Percentiles rank a stretch among this genome's conserved stretches.
Evolutionary conservation across 1,140 invertebrate species (phyloP).

Genomic region (Hydropsyche tenuis): DNA sequence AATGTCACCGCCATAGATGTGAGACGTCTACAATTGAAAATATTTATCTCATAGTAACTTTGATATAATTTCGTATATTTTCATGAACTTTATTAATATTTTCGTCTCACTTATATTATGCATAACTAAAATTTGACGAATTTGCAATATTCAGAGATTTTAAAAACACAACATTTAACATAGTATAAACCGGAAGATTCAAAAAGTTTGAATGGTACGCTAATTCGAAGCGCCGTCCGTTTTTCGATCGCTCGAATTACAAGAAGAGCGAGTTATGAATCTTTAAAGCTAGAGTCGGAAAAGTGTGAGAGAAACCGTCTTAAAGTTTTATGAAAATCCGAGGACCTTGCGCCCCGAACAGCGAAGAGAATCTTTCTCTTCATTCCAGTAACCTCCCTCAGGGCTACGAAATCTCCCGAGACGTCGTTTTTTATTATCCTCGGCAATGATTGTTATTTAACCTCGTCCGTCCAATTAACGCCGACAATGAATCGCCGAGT

Average conservation of each 20-base stretch:
- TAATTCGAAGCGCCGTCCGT: conserved; percentile 27
- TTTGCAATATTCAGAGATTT: too few relatives aligned
- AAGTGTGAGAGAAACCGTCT: conserved; percentile 3
- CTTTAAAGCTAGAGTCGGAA: conserved; percentile 20
- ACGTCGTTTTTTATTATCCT: not conserved
- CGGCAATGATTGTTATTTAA: conserved; percentile 19
- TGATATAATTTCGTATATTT: too few relatives aligned
- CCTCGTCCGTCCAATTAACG: conserved; percentile 33
- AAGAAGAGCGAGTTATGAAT: conserved; percentile 23
- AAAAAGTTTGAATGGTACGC: not conserved
- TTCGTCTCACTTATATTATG: too few relatives aligned
- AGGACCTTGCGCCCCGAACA: not conserved
- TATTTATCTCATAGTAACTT: too few relatives aligned
- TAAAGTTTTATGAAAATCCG: conserved; percentile 32
- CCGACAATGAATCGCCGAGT: conserved; percentile 29
- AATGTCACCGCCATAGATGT: too few relatives aligned
- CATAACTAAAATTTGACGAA: too few relatives aligned
- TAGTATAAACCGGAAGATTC: not conserved
- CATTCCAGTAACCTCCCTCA: too few relatives aligned
- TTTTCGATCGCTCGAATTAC: conserved; percentile 28
- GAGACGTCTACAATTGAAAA: too few relatives aligned
- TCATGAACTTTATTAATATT: too few relatives aligned
- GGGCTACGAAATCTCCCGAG: too few relatives aligned
- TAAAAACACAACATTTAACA: too few relatives aligned
- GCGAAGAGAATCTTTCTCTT: too few relatives aligned